Conservation (phyloP, 2,797 vertebrate genomes). For the Pseudocheirus occidentalis region DNA sequence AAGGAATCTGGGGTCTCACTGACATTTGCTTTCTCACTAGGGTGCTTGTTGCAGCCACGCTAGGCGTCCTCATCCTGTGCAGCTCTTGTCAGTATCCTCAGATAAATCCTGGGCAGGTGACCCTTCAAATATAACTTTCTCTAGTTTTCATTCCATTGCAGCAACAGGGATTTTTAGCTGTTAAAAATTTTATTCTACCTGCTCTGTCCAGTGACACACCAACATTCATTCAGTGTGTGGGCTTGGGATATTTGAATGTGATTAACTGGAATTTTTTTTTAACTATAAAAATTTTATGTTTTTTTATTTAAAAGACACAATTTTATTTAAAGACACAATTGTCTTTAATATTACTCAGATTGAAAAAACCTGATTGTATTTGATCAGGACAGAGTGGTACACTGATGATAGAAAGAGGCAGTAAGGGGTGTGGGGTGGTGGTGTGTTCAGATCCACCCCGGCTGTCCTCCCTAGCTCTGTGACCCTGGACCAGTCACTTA, state of each 20-base stretch:
- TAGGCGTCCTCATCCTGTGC: no score
- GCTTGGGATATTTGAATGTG: constrained; percentile 19
- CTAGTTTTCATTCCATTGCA: background rate
- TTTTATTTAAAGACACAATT: no score
- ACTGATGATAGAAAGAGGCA: background rate
- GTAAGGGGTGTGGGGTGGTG: background rate
- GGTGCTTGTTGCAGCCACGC: no score
- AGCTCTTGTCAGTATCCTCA: no score
- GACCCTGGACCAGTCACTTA: background rate
- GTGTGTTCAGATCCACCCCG: background rate
- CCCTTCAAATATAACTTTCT: no score
- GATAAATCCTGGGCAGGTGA: no score
- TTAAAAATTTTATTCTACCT: constrained; percentile 56
- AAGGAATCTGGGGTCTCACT: no score
- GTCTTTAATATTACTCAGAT: constrained; percentile 31
- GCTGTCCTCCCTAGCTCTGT: background rate
- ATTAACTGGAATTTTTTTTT: constrained; percentile 55
- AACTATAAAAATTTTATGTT: constrained; percentile 48
- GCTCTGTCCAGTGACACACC: constrained; percentile 21
- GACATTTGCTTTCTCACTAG: no score
- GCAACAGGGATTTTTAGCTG: constrained; percentile 33
- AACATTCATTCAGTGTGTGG: constrained; percentile 34
- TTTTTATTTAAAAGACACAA: no score
- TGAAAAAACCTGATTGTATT: background rate
- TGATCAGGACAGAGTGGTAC: background rate